These are phyloP conservation scores for Yponomeuta plumbellus DNA, from an alignment of 2,888 invertebrate genomes.

Conservation along the genomic window DNA sequence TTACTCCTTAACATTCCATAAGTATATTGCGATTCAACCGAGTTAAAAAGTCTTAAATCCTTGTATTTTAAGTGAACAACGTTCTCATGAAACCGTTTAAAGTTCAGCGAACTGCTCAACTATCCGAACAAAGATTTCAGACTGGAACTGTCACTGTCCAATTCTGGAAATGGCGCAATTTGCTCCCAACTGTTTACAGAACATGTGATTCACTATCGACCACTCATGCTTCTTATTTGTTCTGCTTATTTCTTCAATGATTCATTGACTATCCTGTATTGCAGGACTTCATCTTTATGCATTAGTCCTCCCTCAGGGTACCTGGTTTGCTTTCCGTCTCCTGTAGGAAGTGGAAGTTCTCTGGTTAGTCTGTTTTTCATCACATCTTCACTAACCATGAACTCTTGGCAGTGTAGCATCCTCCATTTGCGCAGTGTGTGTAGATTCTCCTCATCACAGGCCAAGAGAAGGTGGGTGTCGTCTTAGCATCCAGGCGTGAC, in stretches of 20 bases:
- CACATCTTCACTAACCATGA: neutral
- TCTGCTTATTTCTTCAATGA: neutral
- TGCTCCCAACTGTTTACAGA: conserved; percentile 37
- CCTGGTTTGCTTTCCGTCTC: neutral
- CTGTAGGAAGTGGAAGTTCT: too few relatives aligned
- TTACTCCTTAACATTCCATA: neutral
- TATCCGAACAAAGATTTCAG: conserved; percentile 38
- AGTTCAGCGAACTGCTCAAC: neutral
- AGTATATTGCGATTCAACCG: neutral
- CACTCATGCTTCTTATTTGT: neutral
- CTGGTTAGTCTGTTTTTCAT: neutral
- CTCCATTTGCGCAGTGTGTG: too few relatives aligned
- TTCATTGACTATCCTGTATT: neutral
- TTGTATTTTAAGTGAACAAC: neutral
- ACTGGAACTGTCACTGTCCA: conserved; percentile 48
- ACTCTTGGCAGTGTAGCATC: too few relatives aligned
- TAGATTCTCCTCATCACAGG: too few relatives aligned
- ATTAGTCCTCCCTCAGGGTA: too few relatives aligned
- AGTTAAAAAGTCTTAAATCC: neutral
- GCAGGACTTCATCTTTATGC: neutral
- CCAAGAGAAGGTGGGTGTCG: too few relatives aligned
- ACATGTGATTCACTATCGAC: neutral
- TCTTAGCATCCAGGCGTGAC: too few relatives aligned
- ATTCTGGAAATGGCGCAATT: conserved; percentile 53
- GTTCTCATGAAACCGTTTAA: neutral